Conservation (phyloP, 2,113 vertebrate species). For the Coregonus clupeaformis region DNA sequence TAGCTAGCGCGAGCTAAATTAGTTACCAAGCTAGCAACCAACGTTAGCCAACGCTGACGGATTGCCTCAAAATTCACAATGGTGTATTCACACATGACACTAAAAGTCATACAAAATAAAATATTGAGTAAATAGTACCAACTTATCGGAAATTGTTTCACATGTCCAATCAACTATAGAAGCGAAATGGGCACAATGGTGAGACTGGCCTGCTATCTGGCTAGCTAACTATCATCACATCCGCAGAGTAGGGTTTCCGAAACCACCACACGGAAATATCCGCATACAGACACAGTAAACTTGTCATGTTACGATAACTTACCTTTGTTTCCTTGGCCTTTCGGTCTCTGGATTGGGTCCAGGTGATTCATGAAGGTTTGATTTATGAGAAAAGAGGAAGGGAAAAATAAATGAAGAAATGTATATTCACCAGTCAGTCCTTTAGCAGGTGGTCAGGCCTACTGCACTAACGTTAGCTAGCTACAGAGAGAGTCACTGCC, state of each 20-base stretch:
- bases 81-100: background rate
- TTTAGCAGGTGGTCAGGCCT: slow-evolving; percentile 80
- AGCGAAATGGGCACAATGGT: background rate
- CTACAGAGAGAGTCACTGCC: slow-evolving; percentile 49
- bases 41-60: background rate
- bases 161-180: background rate
- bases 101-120: no score
- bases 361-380: slow-evolving; percentile 84
- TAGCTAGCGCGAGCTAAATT: no score
- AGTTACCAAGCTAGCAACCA: background rate
- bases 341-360: slow-evolving; percentile 94
- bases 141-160: background rate
- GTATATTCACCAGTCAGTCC: slow-evolving; percentile 71
- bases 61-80: background rate
- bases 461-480: slow-evolving; percentile 51
- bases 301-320: slow-evolving; percentile 53
- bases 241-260: slow-evolving; percentile 41
- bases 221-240: slow-evolving; percentile 25
- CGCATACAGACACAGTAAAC: slow-evolving; percentile 34
- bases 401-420: slow-evolving; percentile 71
- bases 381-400: slow-evolving; percentile 79
- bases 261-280: slow-evolving; percentile 38
- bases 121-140: no score
- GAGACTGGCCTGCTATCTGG: background rate
- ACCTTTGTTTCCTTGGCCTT: slow-evolving; percentile 99